Evolutionary conservation across 2,888 invertebrate species (phyloP).

Genomic region (Platycnemis pennipes): DNA sequence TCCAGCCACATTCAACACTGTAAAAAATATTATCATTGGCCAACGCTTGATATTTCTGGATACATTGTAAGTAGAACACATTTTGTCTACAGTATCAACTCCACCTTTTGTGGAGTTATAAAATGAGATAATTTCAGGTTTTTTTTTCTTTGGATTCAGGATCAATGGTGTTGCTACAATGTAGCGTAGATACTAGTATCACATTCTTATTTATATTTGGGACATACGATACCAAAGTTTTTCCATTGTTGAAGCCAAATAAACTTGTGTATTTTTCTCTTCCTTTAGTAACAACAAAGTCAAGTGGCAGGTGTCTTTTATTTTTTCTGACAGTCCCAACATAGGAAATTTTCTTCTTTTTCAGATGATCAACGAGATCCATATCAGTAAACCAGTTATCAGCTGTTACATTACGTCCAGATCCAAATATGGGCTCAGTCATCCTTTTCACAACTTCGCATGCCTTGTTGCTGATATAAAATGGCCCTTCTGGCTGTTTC

Average conservation of each 20-base stretch:
- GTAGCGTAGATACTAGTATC: neutral
- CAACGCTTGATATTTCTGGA: slow-evolving; percentile 47
- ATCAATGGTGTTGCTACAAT: too few relatives aligned
- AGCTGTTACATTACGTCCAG: slow-evolving; percentile 72
- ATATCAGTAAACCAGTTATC: slow-evolving; percentile 72
- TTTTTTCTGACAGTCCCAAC: neutral
- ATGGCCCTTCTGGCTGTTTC: slow-evolving; percentile 74
- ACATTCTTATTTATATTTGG: slow-evolving; percentile 44
- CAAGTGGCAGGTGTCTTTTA: neutral
- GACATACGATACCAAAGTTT: slow-evolving; percentile 52
- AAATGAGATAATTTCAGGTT: neutral
- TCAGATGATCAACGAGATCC: slow-evolving; percentile 68
- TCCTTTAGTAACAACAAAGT: slow-evolving; percentile 60
- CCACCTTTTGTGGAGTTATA: slow-evolving; percentile 36
- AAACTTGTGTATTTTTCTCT: slow-evolving; percentile 28
- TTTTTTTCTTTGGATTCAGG: too few relatives aligned
- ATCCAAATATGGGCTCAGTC: slow-evolving; percentile 70
- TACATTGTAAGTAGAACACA: slow-evolving; percentile 60
- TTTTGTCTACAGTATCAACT: slow-evolving; percentile 69
- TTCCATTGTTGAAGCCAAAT: slow-evolving; percentile 37
- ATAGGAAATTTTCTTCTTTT: slow-evolving; percentile 10
- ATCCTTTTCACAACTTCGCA: slow-evolving; percentile 72
- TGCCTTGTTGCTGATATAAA: slow-evolving; percentile 71
- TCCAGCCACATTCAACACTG: slow-evolving; percentile 34
- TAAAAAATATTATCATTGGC: slow-evolving; percentile 60